Evolutionary conservation across 2,113 vertebrate genomes (phyloP).

Genomic region (Apus apus): DNA sequence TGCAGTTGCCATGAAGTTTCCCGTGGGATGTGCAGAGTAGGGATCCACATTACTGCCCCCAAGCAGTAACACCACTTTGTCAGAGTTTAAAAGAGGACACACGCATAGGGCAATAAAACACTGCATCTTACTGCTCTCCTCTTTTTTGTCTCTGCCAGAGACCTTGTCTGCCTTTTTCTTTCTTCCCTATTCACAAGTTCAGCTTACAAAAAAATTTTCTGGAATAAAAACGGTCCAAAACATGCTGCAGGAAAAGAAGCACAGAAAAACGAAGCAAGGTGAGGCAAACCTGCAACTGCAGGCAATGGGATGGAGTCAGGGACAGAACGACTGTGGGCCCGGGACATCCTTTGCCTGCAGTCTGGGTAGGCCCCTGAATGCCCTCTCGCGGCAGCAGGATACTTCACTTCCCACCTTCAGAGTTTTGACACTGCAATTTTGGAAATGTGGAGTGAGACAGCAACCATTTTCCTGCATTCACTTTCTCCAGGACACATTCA

Average conservation of each 20-base stretch:
- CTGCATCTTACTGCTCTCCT: not conserved
- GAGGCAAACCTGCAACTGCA: not conserved
- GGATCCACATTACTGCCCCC: not conserved
- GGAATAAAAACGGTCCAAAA: not conserved
- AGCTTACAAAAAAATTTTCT: not conserved
- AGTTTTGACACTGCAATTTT: not conserved
- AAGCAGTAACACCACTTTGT: not conserved
- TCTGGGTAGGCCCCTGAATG: not conserved
- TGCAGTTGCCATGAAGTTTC: not conserved
- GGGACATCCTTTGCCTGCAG: not conserved
- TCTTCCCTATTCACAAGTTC: not conserved
- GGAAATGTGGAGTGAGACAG: not conserved
- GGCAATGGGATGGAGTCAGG: not conserved
- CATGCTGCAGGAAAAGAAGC: not conserved
- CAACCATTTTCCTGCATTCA: not conserved
- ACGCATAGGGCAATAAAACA: not conserved
- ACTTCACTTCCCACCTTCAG: not conserved
- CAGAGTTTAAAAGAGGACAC: not conserved
- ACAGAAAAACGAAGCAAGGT: not conserved
- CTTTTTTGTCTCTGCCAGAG: not conserved
- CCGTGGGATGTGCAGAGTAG: fast-evolving
- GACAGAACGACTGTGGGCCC: not conserved
- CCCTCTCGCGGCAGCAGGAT: not conserved
- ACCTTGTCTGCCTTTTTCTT: not conserved
- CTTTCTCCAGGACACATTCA: not conserved